Evolutionary conservation across 2,113 vertebrate species (phyloP).

Genomic region (Calonectris borealis): DNA sequence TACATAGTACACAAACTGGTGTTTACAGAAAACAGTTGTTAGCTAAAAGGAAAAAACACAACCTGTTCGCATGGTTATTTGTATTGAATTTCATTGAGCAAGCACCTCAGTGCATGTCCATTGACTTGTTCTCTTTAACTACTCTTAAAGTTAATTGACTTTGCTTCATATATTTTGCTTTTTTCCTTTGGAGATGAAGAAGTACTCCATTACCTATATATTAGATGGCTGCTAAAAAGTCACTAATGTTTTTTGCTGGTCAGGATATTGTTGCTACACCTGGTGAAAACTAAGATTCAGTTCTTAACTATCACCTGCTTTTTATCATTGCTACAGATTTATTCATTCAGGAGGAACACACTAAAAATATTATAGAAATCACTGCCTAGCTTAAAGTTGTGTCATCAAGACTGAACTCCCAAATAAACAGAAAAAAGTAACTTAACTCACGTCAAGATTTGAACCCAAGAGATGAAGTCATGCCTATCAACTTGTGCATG

Average conservation of each 20-base stretch:
- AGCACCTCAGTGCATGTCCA: neutral
- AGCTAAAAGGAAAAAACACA: neutral
- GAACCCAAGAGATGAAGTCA: neutral
- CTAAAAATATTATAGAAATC: neutral
- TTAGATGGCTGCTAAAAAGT: neutral
- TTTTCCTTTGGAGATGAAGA: neutral
- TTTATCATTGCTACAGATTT: neutral
- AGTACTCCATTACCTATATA: neutral
- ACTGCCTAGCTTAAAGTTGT: neutral
- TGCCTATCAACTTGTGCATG: neutral
- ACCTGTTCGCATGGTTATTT: neutral
- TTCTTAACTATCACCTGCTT: neutral
- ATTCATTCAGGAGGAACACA: neutral
- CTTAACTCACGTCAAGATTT: neutral
- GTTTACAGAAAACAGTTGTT: neutral
- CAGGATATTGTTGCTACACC: neutral
- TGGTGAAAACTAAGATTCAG: neutral
- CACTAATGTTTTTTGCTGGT: neutral
- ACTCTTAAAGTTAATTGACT: neutral
- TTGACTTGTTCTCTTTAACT: neutral
- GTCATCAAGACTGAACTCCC: neutral
- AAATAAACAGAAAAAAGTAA: neutral
- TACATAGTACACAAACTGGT: neutral
- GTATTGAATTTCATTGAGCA: neutral
- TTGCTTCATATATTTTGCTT: neutral